Conservation (phyloP, 2,113 vertebrate species). For the Mirza zaza region DNA sequence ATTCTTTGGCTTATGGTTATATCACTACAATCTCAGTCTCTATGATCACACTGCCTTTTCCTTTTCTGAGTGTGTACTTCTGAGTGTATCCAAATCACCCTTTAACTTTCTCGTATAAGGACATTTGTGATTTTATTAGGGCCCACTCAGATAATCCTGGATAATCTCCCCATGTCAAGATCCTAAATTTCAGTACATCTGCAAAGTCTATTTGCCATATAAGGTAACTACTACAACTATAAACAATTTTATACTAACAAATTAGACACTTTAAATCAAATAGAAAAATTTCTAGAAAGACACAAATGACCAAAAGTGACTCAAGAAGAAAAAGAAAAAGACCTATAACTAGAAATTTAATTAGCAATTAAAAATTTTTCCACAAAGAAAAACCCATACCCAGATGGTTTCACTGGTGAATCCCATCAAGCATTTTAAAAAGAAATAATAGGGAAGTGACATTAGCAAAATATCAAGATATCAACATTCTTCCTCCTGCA, state of each 20-base stretch:
- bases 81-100: too few species aligned
- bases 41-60: too few species aligned
- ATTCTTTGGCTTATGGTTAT: too few species aligned
- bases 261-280: neutral
- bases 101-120: too few species aligned
- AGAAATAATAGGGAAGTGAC: neutral
- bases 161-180: neutral
- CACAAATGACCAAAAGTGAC: neutral
- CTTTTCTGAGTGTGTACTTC: too few species aligned
- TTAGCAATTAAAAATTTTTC: neutral
- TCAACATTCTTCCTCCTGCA: neutral
- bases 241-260: neutral
- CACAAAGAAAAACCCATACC: neutral
- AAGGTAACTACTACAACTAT: slow-evolving; percentile 3
- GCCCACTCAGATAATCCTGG: too few species aligned
- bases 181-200: neutral
- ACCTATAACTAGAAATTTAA: neutral
- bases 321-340: neutral
- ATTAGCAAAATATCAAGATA: neutral
- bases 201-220: neutral
- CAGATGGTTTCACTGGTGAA: neutral
- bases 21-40: too few species aligned
- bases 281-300: neutral
- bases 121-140: too few species aligned
- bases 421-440: neutral